Evolutionary conservation across 2,113 vertebrate species (phyloP).

Genomic region (Pelusios castaneus): DNA sequence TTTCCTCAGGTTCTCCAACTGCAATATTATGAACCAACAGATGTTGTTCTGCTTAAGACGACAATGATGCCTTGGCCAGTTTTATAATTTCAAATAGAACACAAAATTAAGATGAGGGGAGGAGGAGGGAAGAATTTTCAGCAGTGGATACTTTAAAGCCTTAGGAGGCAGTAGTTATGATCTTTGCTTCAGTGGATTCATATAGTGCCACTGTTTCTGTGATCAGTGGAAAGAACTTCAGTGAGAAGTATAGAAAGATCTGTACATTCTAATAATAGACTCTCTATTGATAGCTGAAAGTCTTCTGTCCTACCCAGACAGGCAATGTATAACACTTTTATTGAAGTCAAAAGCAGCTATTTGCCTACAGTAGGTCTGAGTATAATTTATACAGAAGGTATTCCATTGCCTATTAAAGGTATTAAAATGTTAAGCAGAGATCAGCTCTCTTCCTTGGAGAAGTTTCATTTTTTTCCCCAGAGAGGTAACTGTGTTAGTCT

Average conservation of each 20-base stretch:
- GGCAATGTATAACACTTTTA: not conserved
- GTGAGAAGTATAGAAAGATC: too few species aligned
- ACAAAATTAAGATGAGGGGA: not conserved
- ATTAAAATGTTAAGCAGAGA: not conserved
- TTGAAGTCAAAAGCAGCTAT: not conserved
- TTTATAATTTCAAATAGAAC: not conserved
- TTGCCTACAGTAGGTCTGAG: accelerated
- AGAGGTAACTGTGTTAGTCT: too few species aligned
- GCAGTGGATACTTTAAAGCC: not conserved
- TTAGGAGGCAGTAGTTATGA: not conserved
- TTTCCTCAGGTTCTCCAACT: not conserved
- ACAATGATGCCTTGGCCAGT: not conserved
- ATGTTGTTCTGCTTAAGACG: not conserved
- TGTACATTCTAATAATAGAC: not conserved
- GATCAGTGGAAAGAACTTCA: accelerated
- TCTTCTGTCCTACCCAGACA: not conserved
- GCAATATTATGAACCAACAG: not conserved
- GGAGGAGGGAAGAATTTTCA: not conserved
- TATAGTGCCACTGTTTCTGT: not conserved
- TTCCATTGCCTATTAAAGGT: not conserved
- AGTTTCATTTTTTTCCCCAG: not conserved
- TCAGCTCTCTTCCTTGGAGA: accelerated
- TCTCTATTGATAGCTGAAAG: not conserved
- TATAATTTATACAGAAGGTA: not conserved
- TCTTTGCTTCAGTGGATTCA: not conserved